Evolutionary conservation across 1,140 invertebrate genomes (phyloP).

Genomic region (Diabrotica virgifera): DNA sequence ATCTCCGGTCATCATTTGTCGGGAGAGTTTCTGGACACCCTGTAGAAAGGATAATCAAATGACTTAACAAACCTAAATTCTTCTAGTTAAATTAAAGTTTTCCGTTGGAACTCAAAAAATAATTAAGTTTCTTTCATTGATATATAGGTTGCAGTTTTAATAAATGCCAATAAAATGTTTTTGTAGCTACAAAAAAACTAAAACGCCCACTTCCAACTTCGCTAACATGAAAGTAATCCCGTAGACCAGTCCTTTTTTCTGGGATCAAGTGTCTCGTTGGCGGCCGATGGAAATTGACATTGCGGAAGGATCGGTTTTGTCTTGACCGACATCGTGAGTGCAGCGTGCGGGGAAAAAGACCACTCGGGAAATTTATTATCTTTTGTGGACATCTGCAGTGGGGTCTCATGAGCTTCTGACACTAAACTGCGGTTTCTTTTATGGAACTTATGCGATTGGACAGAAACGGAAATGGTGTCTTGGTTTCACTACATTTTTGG

Average conservation of each 20-base stretch:
- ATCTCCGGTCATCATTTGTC: no score
- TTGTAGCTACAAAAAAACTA: no score
- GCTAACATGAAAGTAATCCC: background rate
- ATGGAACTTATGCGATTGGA: background rate
- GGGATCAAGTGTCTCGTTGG: background rate
- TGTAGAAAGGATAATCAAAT: no score
- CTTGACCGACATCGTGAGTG: background rate
- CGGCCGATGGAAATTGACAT: conserved; percentile 4
- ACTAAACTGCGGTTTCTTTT: background rate
- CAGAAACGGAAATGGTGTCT: background rate
- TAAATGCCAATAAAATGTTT: no score
- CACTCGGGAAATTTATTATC: conserved; percentile 14
- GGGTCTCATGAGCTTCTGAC: background rate
- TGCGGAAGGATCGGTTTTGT: conserved; percentile 13
- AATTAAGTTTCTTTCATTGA: no score
- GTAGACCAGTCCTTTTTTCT: background rate
- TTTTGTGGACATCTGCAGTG: conserved; percentile 14
- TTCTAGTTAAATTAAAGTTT: no score
- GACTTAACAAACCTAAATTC: no score
- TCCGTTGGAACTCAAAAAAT: no score
- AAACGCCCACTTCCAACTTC: no score
- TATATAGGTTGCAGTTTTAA: no score
- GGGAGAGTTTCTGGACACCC: no score
- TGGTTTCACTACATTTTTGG: no score
- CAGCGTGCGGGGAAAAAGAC: conserved; percentile 1